phyloP scores from a whole-genome alignment of 1,140 invertebrate genomes.

The Conus ventricosus region DNA sequence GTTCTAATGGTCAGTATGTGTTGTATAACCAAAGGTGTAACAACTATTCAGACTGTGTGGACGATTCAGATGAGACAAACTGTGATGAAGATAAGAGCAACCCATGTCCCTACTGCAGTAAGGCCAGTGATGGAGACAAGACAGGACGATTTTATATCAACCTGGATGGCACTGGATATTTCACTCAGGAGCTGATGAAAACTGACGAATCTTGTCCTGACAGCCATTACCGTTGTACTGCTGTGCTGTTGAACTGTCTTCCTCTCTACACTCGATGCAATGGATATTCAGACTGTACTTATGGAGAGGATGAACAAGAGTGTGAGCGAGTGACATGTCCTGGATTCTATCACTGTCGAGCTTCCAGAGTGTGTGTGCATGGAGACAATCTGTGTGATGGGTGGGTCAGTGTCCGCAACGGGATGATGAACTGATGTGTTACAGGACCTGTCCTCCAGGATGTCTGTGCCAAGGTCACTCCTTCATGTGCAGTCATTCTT shows the following conservation, averaged over 20 bases:
- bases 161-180: neutral
- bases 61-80: neutral
- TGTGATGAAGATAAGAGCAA: neutral
- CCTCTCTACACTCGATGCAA: neutral
- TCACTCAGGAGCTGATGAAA: too few relatives aligned
- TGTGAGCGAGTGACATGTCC: neutral
- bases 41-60: neutral
- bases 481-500: neutral
- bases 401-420: constrained; percentile 4
- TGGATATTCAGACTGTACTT: neutral
- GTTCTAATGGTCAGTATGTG: neutral
- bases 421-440: constrained; percentile 19
- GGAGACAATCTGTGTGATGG: constrained; percentile 34
- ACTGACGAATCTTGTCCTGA: constrained; percentile 8
- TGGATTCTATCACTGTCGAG: neutral
- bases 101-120: neutral
- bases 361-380: constrained; percentile 23
- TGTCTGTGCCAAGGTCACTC: neutral
- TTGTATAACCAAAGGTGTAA: neutral
- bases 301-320: neutral
- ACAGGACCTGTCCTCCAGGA: neutral
- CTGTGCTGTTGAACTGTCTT: neutral
- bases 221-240: neutral
- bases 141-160: neutral
- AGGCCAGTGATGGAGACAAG: neutral